These are phyloP conservation scores for Columba guinea DNA, from an alignment of 2,797 vertebrate species.

Conservation along the genomic window DNA sequence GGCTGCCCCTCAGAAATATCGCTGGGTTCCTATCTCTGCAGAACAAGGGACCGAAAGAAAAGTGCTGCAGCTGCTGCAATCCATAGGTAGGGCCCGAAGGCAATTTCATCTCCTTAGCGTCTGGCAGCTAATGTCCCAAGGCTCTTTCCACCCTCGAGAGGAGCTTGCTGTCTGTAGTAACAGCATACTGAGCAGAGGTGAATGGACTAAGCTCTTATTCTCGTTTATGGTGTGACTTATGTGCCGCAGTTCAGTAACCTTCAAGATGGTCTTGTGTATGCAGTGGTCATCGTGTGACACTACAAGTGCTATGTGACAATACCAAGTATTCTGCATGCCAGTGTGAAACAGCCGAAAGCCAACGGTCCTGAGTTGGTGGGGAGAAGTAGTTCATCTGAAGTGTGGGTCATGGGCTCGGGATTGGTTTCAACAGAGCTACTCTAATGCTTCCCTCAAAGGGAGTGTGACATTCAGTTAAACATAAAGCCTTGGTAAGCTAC, in stretches of 20 bases:
- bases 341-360: not conserved
- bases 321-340: not conserved
- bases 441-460: not conserved
- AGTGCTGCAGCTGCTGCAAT: not conserved
- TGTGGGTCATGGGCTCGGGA: not conserved
- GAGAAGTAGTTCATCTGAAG: not conserved
- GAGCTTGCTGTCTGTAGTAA: not conserved
- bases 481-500: not conserved
- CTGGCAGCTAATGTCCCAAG: accelerated
- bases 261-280: not conserved
- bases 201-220: not conserved
- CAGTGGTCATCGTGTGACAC: not conserved
- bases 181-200: not conserved
- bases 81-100: not conserved
- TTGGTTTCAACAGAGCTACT: not conserved
- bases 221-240: not conserved
- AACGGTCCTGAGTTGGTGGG: not conserved
- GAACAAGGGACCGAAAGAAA: not conserved
- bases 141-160: too few species aligned
- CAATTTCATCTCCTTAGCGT: not conserved
- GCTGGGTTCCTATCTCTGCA: not conserved
- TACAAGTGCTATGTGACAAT: not conserved
- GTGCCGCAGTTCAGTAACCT: not conserved
- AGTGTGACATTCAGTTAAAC: not conserved
- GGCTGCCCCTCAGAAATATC: not conserved